Percentiles rank a stretch among this genome's conserved stretches.
Conservation (phyloP, 2,888 invertebrate genomes). For the Patella depressa region DNA sequence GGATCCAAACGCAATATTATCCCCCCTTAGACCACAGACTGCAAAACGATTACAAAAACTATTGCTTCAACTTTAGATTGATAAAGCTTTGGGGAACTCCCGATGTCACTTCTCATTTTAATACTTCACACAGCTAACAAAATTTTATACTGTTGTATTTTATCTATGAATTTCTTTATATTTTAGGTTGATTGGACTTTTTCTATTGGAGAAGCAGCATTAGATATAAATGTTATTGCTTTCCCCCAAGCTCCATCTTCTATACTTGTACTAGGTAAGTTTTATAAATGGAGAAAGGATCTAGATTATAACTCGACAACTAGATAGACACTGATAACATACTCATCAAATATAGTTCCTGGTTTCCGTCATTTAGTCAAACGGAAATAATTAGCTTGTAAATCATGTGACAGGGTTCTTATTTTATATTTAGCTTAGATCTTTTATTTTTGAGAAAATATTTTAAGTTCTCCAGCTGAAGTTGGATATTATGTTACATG, state of each 20-base stretch:
- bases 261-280: constrained; percentile 81
- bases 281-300: neutral
- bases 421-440: neutral
- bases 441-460: neutral
- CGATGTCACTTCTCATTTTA: too few species aligned
- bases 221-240: constrained; percentile 78
- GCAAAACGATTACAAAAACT: too few species aligned
- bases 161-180: constrained; percentile 11
- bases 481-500: neutral
- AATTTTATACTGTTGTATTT: neutral
- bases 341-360: too few species aligned
- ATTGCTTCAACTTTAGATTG: too few species aligned
- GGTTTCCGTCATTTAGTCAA: too few species aligned
- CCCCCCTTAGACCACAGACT: too few species aligned
- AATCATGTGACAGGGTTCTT: neutral
- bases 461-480: neutral
- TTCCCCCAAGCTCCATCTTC: constrained; percentile 76
- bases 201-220: constrained; percentile 84
- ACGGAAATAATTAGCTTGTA: too few species aligned
- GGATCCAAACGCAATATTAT: too few species aligned
- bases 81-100: too few species aligned
- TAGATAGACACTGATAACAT: too few species aligned
- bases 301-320: too few species aligned
- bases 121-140: too few species aligned
- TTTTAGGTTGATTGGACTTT: constrained; percentile 82